Percentiles rank a stretch among this genome's conserved stretches.
phyloP scores from a whole-genome alignment of 2,888 invertebrate genomes.

The Drosophila phalerata region DNA sequence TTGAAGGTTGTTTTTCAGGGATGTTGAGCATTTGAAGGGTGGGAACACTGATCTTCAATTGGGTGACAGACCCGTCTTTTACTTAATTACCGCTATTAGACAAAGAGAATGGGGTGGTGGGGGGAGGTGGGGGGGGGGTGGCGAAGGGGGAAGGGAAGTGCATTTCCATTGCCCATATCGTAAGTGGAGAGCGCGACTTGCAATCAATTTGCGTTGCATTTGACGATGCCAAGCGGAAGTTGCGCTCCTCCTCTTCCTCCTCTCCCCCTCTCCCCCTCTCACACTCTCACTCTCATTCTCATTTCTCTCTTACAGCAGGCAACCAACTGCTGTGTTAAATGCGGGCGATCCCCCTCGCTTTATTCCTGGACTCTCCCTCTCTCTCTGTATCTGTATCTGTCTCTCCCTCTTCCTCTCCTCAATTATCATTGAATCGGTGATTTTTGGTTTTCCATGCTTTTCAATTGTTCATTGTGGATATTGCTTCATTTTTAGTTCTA shows the following conservation, averaged over 20 bases:
- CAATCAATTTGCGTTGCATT: slow-evolving; percentile 75
- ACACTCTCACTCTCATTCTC: no score
- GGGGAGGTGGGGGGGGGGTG: no score
- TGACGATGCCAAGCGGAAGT: slow-evolving; percentile 52
- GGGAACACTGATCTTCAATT: slow-evolving; percentile 30
- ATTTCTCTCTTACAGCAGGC: neutral
- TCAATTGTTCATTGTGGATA: slow-evolving; percentile 39
- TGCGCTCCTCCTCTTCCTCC: neutral
- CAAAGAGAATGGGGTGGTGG: neutral
- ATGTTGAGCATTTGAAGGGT: slow-evolving; percentile 7
- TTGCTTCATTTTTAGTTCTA: slow-evolving; percentile 31
- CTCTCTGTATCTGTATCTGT: neutral
- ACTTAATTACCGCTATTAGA: slow-evolving; percentile 71
- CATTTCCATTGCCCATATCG: neutral
- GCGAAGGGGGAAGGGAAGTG: neutral
- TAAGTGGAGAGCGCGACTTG: slow-evolving; percentile 52
- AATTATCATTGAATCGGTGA: slow-evolving; percentile 57
- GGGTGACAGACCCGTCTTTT: slow-evolving; percentile 52
- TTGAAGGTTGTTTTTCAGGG: slow-evolving; percentile 3
- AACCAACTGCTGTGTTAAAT: slow-evolving; percentile 22
- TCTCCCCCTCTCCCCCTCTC: neutral
- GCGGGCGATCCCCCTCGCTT: slow-evolving; percentile 12
- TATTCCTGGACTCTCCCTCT: neutral
- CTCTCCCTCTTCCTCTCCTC: slow-evolving; percentile 1
- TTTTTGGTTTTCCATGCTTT: slow-evolving; percentile 44